A percentile compares a stretch with the other conserved stretches of the same genome.
These are phyloP conservation scores for Cheilosia vulpina DNA, from an alignment of 2,888 invertebrate species.

Conservation along the genomic window DNA sequence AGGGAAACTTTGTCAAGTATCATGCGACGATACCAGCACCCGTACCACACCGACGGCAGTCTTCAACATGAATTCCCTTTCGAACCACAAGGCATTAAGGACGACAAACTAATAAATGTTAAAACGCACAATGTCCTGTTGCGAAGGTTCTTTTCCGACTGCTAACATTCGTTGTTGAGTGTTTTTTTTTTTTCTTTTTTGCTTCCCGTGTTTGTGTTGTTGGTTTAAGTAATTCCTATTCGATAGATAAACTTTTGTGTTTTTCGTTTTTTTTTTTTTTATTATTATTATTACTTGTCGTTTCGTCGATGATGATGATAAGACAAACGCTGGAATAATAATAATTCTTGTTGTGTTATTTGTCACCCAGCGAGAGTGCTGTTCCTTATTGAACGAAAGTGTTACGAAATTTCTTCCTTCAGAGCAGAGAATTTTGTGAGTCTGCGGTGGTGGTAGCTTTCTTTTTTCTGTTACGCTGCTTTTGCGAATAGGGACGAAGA, in stretches of 20 bases:
- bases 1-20: neutral
- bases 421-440: constrained; percentile 13
- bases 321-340: constrained; percentile 12
- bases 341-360: constrained; percentile 26
- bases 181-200: neutral
- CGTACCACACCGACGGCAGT: constrained; percentile 12
- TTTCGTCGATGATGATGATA: constrained; percentile 5
- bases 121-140: constrained; percentile 46
- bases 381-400: constrained; percentile 38
- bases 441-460: constrained; percentile 41
- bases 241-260: neutral
- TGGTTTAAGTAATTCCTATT: neutral
- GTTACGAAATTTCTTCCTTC: constrained; percentile 50
- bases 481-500: constrained; percentile 48
- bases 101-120: constrained; percentile 11
- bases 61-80: constrained; percentile 6
- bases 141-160: constrained; percentile 1
- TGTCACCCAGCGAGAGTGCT: constrained; percentile 8
- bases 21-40: neutral
- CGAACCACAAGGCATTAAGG: neutral
- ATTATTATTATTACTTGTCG: neutral
- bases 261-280: neutral
- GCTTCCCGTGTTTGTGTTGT: neutral
- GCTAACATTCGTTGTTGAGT: neutral
- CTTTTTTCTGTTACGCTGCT: constrained; percentile 34